Evolutionary conservation across 2,888 invertebrate genomes (phyloP).

Genomic region (Machimus atricapillus): DNA sequence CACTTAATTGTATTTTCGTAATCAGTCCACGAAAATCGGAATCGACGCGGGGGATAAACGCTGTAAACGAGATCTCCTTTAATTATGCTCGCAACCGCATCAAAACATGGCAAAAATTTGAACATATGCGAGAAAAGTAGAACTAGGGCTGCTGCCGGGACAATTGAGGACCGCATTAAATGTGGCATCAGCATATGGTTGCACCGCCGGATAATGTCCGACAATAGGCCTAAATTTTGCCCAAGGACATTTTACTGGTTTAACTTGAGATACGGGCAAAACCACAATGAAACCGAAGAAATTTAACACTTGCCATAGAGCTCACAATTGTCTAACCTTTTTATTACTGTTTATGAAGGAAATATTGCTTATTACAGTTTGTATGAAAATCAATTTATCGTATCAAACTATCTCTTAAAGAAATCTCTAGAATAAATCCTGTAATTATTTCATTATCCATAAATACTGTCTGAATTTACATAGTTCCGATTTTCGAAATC

Average conservation of each 20-base stretch:
- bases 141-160: conserved; percentile 49
- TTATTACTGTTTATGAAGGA: neutral
- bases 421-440: too few relatives aligned
- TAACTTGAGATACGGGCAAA: neutral
- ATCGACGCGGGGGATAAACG: conserved; percentile 12
- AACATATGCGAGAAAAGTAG: conserved; percentile 36
- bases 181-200: conserved; percentile 63
- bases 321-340: neutral
- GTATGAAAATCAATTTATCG: too few relatives aligned
- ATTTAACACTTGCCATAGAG: neutral
- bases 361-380: too few relatives aligned
- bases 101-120: conserved; percentile 35
- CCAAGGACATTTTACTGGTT: conserved; percentile 41
- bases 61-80: conserved; percentile 24
- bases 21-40: conserved; percentile 35
- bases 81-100: conserved; percentile 40
- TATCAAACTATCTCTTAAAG: neutral
- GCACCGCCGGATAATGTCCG: conserved; percentile 10
- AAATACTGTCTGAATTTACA: too few relatives aligned
- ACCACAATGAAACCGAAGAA: neutral
- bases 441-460: too few relatives aligned
- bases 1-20: conserved; percentile 44
- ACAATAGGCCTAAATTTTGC: conserved; percentile 41
- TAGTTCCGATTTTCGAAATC: too few relatives aligned
- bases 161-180: conserved; percentile 61